Conservation (phyloP, 2,888 invertebrate species). For the Leucoptera coffeella region DNA sequence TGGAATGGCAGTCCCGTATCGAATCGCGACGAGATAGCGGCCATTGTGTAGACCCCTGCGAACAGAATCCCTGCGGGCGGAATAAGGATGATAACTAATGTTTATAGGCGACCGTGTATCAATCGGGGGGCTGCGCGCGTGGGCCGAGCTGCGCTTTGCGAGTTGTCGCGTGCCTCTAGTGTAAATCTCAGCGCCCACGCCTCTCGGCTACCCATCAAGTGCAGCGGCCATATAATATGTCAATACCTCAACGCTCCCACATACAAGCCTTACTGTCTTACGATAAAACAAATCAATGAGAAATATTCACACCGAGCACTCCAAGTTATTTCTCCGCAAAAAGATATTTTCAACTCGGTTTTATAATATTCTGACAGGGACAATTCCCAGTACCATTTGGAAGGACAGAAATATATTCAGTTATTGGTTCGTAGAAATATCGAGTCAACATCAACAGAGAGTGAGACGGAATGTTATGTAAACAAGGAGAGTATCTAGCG, state of each 20-base stretch:
- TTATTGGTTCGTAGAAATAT: slow-evolving; percentile 20
- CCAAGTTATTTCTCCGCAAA: too few species aligned
- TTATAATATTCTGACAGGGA: too few species aligned
- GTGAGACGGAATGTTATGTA: slow-evolving; percentile 42
- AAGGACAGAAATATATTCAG: slow-evolving; percentile 32
- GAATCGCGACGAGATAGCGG: too few species aligned
- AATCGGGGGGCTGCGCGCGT: slow-evolving; percentile 2
- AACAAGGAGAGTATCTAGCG: slow-evolving; percentile 26
- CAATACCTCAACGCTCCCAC: slow-evolving; percentile 7
- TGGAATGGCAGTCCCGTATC: slow-evolving; percentile 18
- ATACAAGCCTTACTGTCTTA: too few species aligned
- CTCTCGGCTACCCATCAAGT: slow-evolving; percentile 13
- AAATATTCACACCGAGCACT: too few species aligned
- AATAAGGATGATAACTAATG: slow-evolving; percentile 1
- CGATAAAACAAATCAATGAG: too few species aligned
- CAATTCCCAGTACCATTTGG: too few species aligned
- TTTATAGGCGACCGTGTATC: not conserved
- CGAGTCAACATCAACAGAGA: slow-evolving; percentile 22
- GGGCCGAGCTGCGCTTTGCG: slow-evolving; percentile 5
- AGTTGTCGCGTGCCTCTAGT: slow-evolving; percentile 6
- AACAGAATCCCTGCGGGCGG: too few species aligned
- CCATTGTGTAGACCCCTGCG: too few species aligned
- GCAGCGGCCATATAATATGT: slow-evolving; percentile 9
- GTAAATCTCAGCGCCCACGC: slow-evolving; percentile 39
- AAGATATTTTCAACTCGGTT: too few species aligned